These are phyloP conservation scores for Piprites chloris DNA, from an alignment of 2,113 vertebrate genomes.

Conservation along the genomic window DNA sequence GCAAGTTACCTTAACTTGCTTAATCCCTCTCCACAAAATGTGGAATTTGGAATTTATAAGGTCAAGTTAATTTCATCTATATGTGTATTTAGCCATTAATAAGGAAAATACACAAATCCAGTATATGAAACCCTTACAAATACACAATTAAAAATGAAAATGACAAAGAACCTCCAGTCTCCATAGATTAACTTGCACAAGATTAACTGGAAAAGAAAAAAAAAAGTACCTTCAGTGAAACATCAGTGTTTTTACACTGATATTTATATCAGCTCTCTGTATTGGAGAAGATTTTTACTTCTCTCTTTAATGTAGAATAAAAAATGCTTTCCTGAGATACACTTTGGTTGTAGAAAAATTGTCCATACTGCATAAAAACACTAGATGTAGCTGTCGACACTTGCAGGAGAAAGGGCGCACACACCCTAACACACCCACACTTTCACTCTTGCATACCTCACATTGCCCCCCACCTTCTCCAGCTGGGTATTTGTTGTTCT, in stretches of 20 bases:
- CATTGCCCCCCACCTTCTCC: no score
- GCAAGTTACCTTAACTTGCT: neutral
- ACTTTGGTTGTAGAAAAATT: neutral
- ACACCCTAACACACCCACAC: neutral
- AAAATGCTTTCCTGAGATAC: fast-evolving
- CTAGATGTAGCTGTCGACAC: conserved; percentile 75
- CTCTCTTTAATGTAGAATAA: neutral
- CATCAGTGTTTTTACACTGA: neutral
- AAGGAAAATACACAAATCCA: neutral
- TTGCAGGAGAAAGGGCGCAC: neutral
- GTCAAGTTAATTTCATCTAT: neutral
- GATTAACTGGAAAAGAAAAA: neutral
- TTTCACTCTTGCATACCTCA: neutral
- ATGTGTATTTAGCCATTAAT: neutral
- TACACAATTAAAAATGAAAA: neutral
- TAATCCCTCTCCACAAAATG: neutral
- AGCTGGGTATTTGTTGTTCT: neutral
- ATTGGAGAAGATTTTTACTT: neutral
- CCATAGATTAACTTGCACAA: neutral
- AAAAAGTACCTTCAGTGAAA: neutral
- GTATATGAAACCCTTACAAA: neutral
- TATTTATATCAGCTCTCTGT: neutral
- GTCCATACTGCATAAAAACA: neutral
- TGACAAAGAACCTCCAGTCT: neutral
- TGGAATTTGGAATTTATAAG: neutral